Evolutionary conservation across 1,140 invertebrate species (phyloP).

Genomic region (Diuraphis noxia): DNA sequence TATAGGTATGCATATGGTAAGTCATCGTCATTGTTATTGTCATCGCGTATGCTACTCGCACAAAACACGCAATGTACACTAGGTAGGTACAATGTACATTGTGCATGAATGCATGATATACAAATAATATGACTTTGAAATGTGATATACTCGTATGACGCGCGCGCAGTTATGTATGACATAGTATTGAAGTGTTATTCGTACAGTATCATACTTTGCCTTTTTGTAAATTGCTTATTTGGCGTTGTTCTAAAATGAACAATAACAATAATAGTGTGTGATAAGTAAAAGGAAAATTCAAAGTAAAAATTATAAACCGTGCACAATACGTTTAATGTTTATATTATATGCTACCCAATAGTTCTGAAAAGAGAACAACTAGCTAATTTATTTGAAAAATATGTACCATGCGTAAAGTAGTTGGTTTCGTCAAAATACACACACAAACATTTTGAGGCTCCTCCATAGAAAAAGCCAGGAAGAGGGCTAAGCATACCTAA

Average conservation of each 20-base stretch:
- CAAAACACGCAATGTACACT: neutral
- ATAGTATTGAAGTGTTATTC: neutral
- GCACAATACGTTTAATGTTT: no score
- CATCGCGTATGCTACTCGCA: neutral
- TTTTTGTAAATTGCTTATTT: neutral
- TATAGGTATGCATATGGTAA: neutral
- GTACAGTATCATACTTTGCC: neutral
- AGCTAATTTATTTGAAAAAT: no score
- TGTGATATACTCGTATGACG: neutral
- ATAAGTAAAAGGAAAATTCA: neutral
- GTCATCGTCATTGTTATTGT: neutral
- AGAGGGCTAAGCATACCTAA: no score
- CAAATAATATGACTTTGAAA: neutral
- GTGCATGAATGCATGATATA: no score
- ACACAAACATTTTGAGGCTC: neutral
- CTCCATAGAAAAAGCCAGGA: no score
- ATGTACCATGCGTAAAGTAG: neutral
- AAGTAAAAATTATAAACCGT: no score
- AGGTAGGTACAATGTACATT: no score
- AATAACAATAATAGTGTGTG: neutral
- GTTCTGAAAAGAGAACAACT: neutral
- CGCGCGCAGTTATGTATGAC: neutral
- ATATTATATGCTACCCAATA: neutral
- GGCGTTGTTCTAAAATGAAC: no score
- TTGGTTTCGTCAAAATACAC: fast-evolving